Conservation (phyloP, 2,113 vertebrate genomes). For the Brachypodius melanocephalos region DNA sequence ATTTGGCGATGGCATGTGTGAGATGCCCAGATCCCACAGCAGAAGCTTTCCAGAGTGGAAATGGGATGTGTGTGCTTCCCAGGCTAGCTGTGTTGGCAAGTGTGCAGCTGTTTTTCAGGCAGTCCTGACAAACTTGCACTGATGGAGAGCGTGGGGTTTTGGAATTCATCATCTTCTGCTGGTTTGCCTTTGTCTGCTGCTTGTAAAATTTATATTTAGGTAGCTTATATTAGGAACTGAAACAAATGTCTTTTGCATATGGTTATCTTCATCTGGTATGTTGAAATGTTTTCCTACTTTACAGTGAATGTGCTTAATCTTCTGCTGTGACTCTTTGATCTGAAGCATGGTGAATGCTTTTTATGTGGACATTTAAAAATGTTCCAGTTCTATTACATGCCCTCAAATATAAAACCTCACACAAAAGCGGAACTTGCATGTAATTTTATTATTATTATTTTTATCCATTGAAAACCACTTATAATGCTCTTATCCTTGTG, state of each 20-base stretch:
- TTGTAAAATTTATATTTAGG: constrained; percentile 2
- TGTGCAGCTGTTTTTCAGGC: not conserved
- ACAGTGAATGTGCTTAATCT: not conserved
- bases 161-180: not conserved
- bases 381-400: not conserved
- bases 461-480: not conserved
- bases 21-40: not conserved
- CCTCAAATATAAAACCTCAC: not conserved
- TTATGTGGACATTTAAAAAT: not conserved
- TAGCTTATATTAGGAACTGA: not conserved
- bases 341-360: not conserved
- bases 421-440: not conserved
- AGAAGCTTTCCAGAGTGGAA: not conserved
- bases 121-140: not conserved
- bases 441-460: not conserved
- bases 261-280: not conserved
- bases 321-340: not conserved
- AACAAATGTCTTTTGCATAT: not conserved
- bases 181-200: not conserved
- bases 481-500: not conserved
- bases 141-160: not conserved
- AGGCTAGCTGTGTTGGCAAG: not conserved
- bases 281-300: constrained; percentile 9
- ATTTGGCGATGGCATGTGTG: not conserved
- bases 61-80: not conserved